These are phyloP conservation scores for Siniperca chuatsi DNA, from an alignment of 2,113 vertebrate species.

Conservation along the genomic window DNA sequence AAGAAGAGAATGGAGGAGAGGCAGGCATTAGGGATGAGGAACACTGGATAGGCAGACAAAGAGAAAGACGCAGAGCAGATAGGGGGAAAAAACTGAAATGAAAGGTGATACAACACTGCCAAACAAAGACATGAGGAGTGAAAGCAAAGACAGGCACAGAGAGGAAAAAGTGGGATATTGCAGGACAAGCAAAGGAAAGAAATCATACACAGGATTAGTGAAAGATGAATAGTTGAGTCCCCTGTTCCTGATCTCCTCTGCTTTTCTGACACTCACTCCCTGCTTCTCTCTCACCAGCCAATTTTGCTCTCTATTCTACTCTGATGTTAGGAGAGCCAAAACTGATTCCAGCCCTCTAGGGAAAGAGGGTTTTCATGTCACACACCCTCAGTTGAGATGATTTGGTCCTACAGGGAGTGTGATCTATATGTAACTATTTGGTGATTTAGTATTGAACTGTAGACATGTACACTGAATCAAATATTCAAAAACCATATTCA, in stretches of 20 bases:
- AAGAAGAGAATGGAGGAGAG: slow-evolving; percentile 3
- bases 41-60: slow-evolving; percentile 36
- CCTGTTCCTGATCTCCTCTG: slow-evolving; percentile 29
- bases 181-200: slow-evolving; percentile 32
- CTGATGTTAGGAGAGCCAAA: slow-evolving; percentile 4
- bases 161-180: slow-evolving; percentile 7
- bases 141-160: slow-evolving; percentile 12
- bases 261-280: slow-evolving; percentile 24
- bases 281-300: neutral
- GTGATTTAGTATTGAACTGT: slow-evolving; percentile 5
- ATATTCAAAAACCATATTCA: slow-evolving; percentile 11
- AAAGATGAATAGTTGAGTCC: slow-evolving; percentile 51
- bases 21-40: slow-evolving; percentile 33
- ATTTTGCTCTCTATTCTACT: slow-evolving; percentile 49
- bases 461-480: neutral
- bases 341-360: slow-evolving; percentile 12
- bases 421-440: neutral
- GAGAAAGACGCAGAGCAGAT: slow-evolving; percentile 14
- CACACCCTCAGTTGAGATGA: neutral
- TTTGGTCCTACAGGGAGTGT: neutral
- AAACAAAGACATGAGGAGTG: slow-evolving; percentile 31
- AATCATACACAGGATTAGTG: slow-evolving; percentile 58
- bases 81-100: neutral
- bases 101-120: slow-evolving; percentile 14
- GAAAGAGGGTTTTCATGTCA: slow-evolving; percentile 11